phyloP scores from a whole-genome alignment of 2,888 invertebrate species.

The Meiosimyza decipiens region DNA sequence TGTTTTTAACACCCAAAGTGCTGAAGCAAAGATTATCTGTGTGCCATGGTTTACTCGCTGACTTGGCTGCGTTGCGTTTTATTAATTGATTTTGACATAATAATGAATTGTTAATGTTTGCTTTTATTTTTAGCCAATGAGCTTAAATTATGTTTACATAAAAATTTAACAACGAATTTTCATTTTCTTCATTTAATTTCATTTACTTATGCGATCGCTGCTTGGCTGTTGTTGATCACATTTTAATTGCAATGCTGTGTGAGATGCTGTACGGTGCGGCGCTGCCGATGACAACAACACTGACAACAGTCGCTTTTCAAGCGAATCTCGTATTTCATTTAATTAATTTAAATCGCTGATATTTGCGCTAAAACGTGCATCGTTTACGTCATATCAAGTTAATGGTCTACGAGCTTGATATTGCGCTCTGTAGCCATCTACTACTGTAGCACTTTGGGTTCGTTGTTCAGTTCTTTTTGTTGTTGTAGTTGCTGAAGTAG shows the following conservation, averaged over 20 bases:
- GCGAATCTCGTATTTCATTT: constrained; percentile 26
- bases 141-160: constrained; percentile 27
- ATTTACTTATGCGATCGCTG: too few relatives aligned
- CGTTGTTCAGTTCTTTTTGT: constrained; percentile 1
- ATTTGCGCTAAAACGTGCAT: constrained; percentile 18
- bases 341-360: constrained; percentile 41
- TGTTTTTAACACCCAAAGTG: neutral
- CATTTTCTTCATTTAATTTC: neutral
- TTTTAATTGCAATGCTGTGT: constrained; percentile 37
- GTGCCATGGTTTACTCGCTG: neutral
- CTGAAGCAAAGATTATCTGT: too few relatives aligned
- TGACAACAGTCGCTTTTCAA: neutral
- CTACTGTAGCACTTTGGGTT: neutral
- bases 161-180: constrained; percentile 16
- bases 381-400: constrained; percentile 18
- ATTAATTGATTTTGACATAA: constrained; percentile 41
- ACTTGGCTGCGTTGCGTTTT: constrained; percentile 2
- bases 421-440: constrained; percentile 8
- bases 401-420: constrained; percentile 11
- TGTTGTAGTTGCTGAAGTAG: constrained; percentile 20
- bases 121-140: constrained; percentile 12
- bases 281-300: neutral
- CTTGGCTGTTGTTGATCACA: constrained; percentile 34
- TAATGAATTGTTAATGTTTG: constrained; percentile 25
- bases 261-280: neutral